phyloP scores from a whole-genome alignment of 53 echinoderm and acorn worm species.

The Paracentrotus lividus region DNA sequence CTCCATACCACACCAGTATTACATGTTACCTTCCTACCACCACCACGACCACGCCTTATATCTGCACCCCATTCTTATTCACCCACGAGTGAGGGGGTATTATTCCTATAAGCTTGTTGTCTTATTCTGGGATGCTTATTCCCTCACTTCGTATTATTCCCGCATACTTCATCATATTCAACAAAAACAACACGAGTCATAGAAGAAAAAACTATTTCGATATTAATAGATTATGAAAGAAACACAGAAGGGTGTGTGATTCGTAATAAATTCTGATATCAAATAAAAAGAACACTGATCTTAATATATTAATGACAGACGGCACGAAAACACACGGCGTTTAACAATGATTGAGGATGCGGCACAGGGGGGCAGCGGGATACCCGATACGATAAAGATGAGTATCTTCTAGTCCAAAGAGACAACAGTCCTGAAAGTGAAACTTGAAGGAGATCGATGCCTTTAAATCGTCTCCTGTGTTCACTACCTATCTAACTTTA shows the following conservation, averaged over 20 bases:
- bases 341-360: not conserved
- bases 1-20: not conserved
- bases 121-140: no score
- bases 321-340: not conserved
- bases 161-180: no score
- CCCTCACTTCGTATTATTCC: no score
- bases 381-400: constrained; percentile 27
- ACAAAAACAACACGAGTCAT: no score
- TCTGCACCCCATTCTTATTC: no score
- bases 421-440: constrained; percentile 31
- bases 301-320: not conserved
- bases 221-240: not conserved
- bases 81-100: no score
- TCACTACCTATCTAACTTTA: not conserved
- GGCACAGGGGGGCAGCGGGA: not conserved
- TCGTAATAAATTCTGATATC: not conserved
- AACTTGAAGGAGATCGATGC: constrained; percentile 32
- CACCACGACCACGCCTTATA: not conserved
- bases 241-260: not conserved
- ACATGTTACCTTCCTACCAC: not conserved
- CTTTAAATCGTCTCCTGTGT: not conserved
- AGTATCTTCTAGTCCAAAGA: constrained; percentile 31
- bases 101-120: no score
- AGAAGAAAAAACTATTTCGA: not conserved
- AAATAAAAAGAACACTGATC: not conserved